Base-by-base conservation (phyloP, 2,797 vertebrate species). In the Chrosomus eos region DNA sequence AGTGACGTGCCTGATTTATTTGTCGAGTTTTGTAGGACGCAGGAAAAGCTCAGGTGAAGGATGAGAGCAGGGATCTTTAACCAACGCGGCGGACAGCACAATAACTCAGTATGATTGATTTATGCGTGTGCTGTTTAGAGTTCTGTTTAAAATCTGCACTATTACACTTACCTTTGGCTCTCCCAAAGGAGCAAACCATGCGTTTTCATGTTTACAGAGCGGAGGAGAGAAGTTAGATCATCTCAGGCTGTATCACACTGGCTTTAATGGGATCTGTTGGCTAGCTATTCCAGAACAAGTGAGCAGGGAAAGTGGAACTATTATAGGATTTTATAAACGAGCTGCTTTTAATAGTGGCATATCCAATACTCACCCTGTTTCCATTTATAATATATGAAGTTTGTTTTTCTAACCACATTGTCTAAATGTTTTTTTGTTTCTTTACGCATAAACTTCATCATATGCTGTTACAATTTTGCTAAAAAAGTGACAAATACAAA, bases 71-170 rank as follows among this genome's bases (percentile, higher is more conserved):
- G 88, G 85, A 75, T 87, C 91, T 91, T 90, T 92, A 87, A 87
- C 86, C 88, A 90, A 88, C 77, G 86, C 83, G 7, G 78, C 77
- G 26, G 89, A 87, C 92, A 93, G 91, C 88, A 87, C 88, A 90
- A 94, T 94, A 93, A 89, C 91, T 94, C 93, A 94, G 89, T 71
- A 86, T 92, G 93, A 95, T 93, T 89, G 91, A 94, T 95, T 92
- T 89, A 84, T 82, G 75, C 70, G 67, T 70, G 82, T 84, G 72
- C 89, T 87, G 83, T 90, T 90, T 83, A 84, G 83, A 83, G 72
- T 80, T 87, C 78, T 89, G 75, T 80, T 87, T 88, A 90, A 89
- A 87, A 66, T 80, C 90, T 89, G 81, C 81, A 71, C 64, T 2
- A 75, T 83, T 81, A 88, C 83, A 67, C 84, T 88, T 88, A 85